Evolutionary conservation across 1,140 invertebrate genomes (phyloP), one percentile per base, ranked within the genome.

Genomic region (Drosophila simulans): DNA sequence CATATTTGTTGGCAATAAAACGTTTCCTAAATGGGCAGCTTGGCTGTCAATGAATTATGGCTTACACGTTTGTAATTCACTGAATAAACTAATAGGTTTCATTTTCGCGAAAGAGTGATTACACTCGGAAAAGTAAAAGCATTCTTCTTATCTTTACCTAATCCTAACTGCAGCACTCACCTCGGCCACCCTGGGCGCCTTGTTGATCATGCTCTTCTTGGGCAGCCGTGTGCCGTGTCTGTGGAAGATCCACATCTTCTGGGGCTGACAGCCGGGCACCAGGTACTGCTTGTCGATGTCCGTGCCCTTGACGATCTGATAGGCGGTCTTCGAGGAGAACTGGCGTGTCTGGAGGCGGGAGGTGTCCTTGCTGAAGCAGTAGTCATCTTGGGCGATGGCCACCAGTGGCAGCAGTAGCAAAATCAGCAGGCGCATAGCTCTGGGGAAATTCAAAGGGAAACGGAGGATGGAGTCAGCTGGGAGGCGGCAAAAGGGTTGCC

Each of bases 241-340:
- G 59, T 93, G 93, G 46, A 95, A 86, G 55, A 95, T 92, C 95
- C 95, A 96, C 51, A 95, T 94, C 53, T 95, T 94, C 5, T 93
- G 90, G 4, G 95, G 93, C 74, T 92, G 91, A 81, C 95, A 96
- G 94, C 94, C 93, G 62, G 94, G 93, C 53, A 95, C 93, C 55
- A 93, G 93, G 66, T 94, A 94, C 51, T 93, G 92, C 62, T 92
- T 93, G 13, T 92, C 92, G 8, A 88, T 76, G 37, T 93, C 92
- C 60, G 90, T 92, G 53, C 93, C 92, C 75, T 93, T 94, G 22
- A 94, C 93, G 75, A 94, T 94, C 76, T 94, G 93, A 83, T 95
- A 95, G 4, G 95, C 94, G 0, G 95, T 95, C 90, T 95, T 95
- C 1, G 94, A 94, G 10, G 93, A 94, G 79, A 95, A 95, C n/a